phyloP scores from a whole-genome alignment of 1,140 invertebrate genomes.

The Drosophila ananassae region DNA sequence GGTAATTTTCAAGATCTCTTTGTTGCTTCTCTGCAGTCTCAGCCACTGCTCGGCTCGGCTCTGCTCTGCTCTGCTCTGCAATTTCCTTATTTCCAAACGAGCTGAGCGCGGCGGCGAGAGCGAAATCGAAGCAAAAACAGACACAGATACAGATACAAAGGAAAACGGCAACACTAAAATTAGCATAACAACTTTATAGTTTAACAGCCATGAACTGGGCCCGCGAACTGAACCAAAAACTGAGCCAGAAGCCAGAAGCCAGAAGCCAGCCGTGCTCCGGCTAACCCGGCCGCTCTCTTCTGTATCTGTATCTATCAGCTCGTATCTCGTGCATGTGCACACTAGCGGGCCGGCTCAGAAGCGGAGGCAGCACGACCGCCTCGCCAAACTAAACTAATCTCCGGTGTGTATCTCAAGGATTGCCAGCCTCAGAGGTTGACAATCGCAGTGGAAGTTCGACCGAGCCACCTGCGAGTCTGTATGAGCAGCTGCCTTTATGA shows the following conservation, averaged over 20 bases:
- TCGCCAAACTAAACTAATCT: slow-evolving; percentile 53
- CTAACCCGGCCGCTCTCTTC: slow-evolving; percentile 23
- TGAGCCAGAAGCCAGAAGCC: slow-evolving; percentile 9
- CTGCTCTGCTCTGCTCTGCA: slow-evolving; percentile 52
- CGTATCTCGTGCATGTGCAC: slow-evolving; percentile 71
- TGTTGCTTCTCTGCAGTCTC: slow-evolving; percentile 44
- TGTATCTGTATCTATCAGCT: slow-evolving; percentile 74
- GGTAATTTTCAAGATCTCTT: slow-evolving; percentile 82
- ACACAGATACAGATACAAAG: not conserved
- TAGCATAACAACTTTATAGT: slow-evolving; percentile 84
- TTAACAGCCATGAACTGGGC: slow-evolving; percentile 68
- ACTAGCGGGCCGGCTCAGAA: slow-evolving; percentile 12
- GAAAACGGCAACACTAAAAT: slow-evolving; percentile 74
- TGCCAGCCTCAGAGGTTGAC: slow-evolving; percentile 61
- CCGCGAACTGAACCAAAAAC: slow-evolving; percentile 25
- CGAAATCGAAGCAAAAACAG: slow-evolving; percentile 25
- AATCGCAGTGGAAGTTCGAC: slow-evolving; percentile 29
- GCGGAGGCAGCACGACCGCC: slow-evolving; percentile 49
- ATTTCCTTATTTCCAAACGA: slow-evolving; percentile 78
- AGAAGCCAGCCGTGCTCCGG: slow-evolving; percentile 12
- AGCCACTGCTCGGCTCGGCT: too few species aligned
- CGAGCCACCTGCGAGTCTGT: slow-evolving; percentile 27
- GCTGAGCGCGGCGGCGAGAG: slow-evolving; percentile 10
- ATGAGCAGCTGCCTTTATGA: slow-evolving; percentile 23
- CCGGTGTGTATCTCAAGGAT: slow-evolving; percentile 71